Evolutionary conservation across 2,888 invertebrate genomes (phyloP).

Genomic region (Drosophila leonis): DNA sequence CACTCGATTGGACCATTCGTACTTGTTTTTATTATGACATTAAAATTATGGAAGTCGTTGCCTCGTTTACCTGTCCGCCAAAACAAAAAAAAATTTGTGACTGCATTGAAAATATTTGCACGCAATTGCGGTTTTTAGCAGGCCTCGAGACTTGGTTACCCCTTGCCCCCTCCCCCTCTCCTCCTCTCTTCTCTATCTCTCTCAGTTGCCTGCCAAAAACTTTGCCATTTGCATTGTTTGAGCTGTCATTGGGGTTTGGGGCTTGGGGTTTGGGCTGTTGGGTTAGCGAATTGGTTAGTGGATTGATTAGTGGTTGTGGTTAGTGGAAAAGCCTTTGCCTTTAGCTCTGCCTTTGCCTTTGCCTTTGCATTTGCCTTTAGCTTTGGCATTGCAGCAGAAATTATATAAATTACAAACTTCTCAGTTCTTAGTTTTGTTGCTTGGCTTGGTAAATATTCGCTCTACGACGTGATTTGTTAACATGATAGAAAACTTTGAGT

Average conservation of each 20-base stretch:
- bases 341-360: constrained; percentile 8
- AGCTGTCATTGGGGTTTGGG: constrained; percentile 61
- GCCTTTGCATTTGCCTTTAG: neutral
- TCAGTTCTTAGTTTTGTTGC: constrained; percentile 53
- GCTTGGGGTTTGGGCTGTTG: neutral
- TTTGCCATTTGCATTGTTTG: constrained; percentile 75
- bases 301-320: constrained; percentile 54
- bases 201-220: constrained; percentile 28
- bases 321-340: constrained; percentile 15
- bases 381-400: constrained; percentile 62
- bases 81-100: constrained; percentile 50
- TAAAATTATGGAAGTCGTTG: constrained; percentile 77
- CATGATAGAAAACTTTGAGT: constrained; percentile 78
- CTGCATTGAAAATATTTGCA: constrained; percentile 81
- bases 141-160: constrained; percentile 41
- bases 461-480: constrained; percentile 79
- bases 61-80: constrained; percentile 54
- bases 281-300: constrained; percentile 45
- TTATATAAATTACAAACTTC: constrained; percentile 80
- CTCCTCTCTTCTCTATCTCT: neutral
- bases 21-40: constrained; percentile 76
- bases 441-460: constrained; percentile 47
- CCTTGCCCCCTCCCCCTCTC: neutral
- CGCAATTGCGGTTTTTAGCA: constrained; percentile 79
- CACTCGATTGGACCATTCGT: constrained; percentile 1